Percentiles rank a stretch among this genome's conserved stretches.
These are phyloP conservation scores for Falco concolor DNA, from an alignment of 2,797 vertebrate genomes.

Conservation along the genomic window DNA sequence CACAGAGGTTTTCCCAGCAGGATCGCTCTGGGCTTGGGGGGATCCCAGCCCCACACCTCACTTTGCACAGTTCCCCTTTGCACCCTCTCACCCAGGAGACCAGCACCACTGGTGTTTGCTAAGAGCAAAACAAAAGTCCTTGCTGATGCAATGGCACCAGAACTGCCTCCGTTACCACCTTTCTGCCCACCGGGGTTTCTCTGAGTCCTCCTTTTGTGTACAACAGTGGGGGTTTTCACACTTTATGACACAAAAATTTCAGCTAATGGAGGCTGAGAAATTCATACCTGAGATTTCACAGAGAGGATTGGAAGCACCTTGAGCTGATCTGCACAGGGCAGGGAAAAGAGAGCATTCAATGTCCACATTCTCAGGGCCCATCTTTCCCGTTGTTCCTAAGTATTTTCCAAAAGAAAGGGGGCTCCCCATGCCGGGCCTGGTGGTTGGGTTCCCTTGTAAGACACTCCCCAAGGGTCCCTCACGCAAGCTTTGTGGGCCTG, in stretches of 20 bases:
- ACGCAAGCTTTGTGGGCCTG: not conserved
- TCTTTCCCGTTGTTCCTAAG: not conserved
- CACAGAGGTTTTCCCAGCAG: not conserved
- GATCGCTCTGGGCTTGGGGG: rapidly evolving
- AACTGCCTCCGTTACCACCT: not conserved
- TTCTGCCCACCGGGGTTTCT: not conserved
- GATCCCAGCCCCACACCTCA: not conserved
- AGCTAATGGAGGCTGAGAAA: not conserved
- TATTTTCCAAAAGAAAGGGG: not conserved
- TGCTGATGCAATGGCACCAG: not conserved
- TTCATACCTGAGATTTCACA: not conserved
- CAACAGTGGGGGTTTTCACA: rapidly evolving
- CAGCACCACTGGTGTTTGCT: not conserved
- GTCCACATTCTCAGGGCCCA: not conserved
- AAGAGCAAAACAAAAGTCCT: not conserved
- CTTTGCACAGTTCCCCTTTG: not conserved
- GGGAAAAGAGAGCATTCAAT: not conserved
- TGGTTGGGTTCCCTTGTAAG: not conserved
- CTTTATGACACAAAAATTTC: not conserved
- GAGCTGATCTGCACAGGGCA: not conserved
- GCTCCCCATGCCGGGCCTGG: not conserved
- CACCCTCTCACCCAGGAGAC: not conserved
- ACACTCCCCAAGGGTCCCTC: not conserved
- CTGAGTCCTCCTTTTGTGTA: not conserved
- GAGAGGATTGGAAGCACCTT: not conserved